Evolutionary conservation across 2,797 vertebrate genomes (phyloP).

Genomic region (Neosilurus hyrtlii): DNA sequence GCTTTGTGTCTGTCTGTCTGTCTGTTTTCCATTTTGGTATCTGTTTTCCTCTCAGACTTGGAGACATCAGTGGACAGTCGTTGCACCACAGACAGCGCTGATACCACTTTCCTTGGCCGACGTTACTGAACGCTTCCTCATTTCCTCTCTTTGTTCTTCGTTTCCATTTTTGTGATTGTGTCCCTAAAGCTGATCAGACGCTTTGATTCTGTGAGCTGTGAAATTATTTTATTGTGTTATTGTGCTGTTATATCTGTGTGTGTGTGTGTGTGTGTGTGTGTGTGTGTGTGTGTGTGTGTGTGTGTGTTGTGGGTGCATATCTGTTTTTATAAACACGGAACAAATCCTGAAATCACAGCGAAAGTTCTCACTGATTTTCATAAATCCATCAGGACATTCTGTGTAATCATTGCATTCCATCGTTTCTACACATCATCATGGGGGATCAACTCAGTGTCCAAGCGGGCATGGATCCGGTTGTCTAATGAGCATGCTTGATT

Average conservation of each 20-base stretch:
- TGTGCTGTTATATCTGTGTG: not conserved
- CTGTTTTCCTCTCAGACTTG: constrained; percentile 69
- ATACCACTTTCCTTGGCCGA: constrained; percentile 71
- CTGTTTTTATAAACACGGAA: not conserved
- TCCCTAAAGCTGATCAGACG: not conserved
- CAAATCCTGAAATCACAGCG: not conserved
- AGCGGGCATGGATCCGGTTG: not conserved
- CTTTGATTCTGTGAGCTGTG: not conserved
- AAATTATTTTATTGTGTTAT: not conserved
- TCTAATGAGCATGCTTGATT: not conserved
- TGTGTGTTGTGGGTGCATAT: not conserved
- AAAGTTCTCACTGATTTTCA: not conserved
- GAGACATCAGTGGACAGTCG: constrained; percentile 81
- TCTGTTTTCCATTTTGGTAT: constrained; percentile 16
- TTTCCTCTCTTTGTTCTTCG: constrained; percentile 46
- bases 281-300: not conserved
- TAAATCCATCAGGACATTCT: not conserved
- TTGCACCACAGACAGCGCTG: constrained; percentile 79
- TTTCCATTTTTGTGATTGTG: not conserved
- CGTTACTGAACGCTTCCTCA: constrained; percentile 66
- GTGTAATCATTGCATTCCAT: not conserved
- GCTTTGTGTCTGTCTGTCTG: constrained; percentile 16
- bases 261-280: not conserved
- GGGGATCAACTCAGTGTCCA: not conserved
- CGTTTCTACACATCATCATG: not conserved